phyloP scores from a whole-genome alignment of 2,888 invertebrate genomes.

The Prosapia bicincta region DNA sequence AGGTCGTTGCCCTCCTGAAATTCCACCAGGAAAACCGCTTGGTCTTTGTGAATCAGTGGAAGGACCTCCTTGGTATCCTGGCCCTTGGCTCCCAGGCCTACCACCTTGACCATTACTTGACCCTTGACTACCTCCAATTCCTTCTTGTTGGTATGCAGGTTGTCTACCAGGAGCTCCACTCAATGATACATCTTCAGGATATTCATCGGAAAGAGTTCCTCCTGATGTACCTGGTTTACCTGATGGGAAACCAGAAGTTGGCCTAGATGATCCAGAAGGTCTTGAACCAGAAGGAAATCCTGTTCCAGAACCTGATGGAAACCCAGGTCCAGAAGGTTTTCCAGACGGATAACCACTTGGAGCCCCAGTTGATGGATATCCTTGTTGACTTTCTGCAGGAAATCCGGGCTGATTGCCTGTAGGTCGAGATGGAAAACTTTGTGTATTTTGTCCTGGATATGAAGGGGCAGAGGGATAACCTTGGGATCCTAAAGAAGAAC shows the following conservation, averaged over 20 bases:
- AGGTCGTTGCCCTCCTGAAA: slow-evolving; percentile 35
- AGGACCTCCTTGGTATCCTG: neutral
- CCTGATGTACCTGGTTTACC: slow-evolving; percentile 30
- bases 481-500: slow-evolving; percentile 30
- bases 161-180: slow-evolving; percentile 30
- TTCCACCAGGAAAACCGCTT: slow-evolving; percentile 27
- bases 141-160: slow-evolving; percentile 36
- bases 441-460: slow-evolving; percentile 35
- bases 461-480: slow-evolving; percentile 39
- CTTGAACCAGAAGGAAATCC: slow-evolving; percentile 10
- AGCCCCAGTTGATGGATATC: slow-evolving; percentile 31
- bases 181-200: slow-evolving; percentile 33
- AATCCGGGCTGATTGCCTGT: slow-evolving; percentile 38
- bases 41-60: slow-evolving; percentile 32
- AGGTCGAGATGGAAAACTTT: slow-evolving; percentile 36
- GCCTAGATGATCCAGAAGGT: slow-evolving; percentile 19
- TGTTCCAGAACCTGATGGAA: slow-evolving; percentile 1
- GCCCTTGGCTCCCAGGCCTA: slow-evolving; percentile 4
- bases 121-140: slow-evolving; percentile 26
- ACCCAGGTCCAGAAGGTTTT: slow-evolving; percentile 32
- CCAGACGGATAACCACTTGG: slow-evolving; percentile 37
- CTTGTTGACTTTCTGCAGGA: slow-evolving; percentile 37
- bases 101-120: neutral
- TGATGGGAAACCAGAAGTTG: slow-evolving; percentile 42
- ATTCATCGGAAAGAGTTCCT: slow-evolving; percentile 32